These are phyloP conservation scores for Kuschelorhynchus macadamiae DNA, from an alignment of 2,888 invertebrate genomes.

Conservation along the genomic window DNA sequence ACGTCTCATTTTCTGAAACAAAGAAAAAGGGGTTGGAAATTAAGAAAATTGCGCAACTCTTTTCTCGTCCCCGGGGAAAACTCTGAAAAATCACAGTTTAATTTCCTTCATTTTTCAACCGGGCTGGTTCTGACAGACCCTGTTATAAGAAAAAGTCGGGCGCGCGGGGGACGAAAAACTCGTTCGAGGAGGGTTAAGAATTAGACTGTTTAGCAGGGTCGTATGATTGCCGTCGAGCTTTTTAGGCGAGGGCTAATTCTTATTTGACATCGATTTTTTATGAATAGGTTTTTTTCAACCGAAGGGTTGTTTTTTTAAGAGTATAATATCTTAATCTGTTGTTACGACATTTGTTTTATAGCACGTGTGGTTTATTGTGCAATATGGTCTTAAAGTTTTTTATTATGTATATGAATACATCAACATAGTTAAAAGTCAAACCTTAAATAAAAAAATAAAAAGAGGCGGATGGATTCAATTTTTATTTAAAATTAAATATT, in stretches of 20 bases:
- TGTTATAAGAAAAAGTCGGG: constrained; percentile 46
- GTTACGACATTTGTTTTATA: background rate
- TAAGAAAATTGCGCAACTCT: constrained; percentile 30
- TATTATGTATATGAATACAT: background rate
- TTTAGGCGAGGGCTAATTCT: constrained; percentile 29
- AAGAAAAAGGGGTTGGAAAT: constrained; percentile 19
- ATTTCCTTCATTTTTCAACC: constrained; percentile 51
- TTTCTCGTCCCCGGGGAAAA: constrained; percentile 40
- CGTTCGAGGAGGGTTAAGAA: constrained; percentile 39
- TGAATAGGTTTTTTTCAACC: background rate
- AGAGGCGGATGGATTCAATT: too few species aligned
- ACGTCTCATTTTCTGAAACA: constrained; percentile 18
- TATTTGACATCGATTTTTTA: constrained; percentile 36
- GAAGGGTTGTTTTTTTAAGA: background rate
- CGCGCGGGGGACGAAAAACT: constrained; percentile 34
- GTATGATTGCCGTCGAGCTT: constrained; percentile 41
- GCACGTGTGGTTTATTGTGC: background rate
- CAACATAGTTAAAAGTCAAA: too few species aligned
- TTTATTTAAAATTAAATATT: too few species aligned
- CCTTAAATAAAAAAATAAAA: background rate
- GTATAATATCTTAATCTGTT: background rate
- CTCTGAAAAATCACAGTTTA: constrained; percentile 51
- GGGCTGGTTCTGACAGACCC: constrained; percentile 50
- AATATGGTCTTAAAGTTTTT: background rate
- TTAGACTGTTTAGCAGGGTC: constrained; percentile 43